These are phyloP conservation scores for Sarcophilus harrisii DNA, from an alignment of 2,797 vertebrate genomes.

Conservation along the genomic window DNA sequence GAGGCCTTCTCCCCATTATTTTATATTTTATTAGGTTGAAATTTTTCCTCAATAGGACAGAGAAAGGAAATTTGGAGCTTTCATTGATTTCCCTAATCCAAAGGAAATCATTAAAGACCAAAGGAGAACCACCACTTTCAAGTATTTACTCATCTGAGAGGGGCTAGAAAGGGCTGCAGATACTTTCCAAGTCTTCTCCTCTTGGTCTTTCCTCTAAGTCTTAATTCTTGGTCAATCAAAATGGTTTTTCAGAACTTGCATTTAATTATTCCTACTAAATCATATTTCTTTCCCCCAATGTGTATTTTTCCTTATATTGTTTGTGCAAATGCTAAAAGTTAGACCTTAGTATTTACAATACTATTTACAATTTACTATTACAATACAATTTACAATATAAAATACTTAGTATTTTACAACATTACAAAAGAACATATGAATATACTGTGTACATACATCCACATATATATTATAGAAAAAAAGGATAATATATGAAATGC, in stretches of 20 bases:
- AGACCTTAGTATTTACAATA: background rate
- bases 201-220: background rate
- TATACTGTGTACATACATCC: background rate
- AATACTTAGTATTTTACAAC: background rate
- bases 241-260: background rate
- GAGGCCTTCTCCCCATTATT: background rate
- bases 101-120: background rate
- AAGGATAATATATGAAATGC: background rate
- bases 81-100: background rate
- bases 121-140: background rate
- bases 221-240: background rate
- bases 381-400: too few relatives aligned
- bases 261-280: conserved; percentile 14
- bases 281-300: conserved; percentile 39
- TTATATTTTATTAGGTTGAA: background rate
- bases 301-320: conserved; percentile 29
- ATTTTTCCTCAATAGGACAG: conserved; percentile 8
- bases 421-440: conserved; percentile 6
- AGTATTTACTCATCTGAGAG: conserved; percentile 17
- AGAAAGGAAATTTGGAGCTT: background rate
- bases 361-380: too few relatives aligned
- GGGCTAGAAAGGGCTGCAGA: conserved; percentile 24
- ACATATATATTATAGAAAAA: conserved; percentile 8
- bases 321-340: conserved; percentile 20
- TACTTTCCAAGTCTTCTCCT: background rate